phyloP scores from a whole-genome alignment of 53 echinoderm and acorn worm species.

The Luidia sarsii region DNA sequence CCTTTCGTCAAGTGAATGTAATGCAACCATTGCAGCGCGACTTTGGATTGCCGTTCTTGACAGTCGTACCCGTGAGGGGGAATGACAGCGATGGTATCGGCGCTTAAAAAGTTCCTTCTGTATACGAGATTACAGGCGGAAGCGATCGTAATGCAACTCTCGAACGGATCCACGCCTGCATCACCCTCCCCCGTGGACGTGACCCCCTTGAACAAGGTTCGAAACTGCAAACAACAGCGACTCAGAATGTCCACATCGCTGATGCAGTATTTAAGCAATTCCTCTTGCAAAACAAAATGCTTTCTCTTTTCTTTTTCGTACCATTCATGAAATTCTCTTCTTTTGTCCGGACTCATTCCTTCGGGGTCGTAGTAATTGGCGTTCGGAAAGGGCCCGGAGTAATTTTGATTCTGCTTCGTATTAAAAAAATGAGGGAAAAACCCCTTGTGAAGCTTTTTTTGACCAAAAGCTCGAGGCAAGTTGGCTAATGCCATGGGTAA shows the following conservation, averaged over 20 bases:
- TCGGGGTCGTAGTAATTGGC: conserved; percentile 24
- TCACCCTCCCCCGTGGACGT: background rate
- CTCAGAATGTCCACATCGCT: conserved; percentile 51
- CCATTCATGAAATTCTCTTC: background rate
- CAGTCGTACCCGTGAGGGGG: too few relatives aligned
- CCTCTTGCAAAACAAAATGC: conserved; percentile 49
- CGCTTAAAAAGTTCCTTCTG: conserved; percentile 50
- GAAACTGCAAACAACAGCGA: conserved; percentile 39
- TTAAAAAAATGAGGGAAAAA: conserved; percentile 60
- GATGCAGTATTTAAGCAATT: conserved; percentile 57
- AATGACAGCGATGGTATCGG: too few relatives aligned
- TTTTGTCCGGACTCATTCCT: conserved; percentile 14
- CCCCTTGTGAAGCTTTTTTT: conserved; percentile 37
- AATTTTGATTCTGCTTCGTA: conserved; percentile 25
- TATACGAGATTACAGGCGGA: conserved; percentile 63
- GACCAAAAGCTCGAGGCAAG: conserved; percentile 29
- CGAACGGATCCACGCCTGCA: conserved; percentile 66
- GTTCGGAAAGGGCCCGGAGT: conserved; percentile 10
- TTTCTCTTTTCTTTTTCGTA: conserved; percentile 15
- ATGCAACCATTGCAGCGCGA: conserved; percentile 48
- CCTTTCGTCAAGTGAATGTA: background rate
- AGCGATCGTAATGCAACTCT: conserved; percentile 70
- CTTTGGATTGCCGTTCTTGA: conserved; percentile 52
- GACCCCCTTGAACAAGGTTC: conserved; percentile 35
- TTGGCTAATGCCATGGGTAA: conserved; percentile 55